Conservation (phyloP, 2,888 invertebrate genomes). For the Rhagium mordax region DNA sequence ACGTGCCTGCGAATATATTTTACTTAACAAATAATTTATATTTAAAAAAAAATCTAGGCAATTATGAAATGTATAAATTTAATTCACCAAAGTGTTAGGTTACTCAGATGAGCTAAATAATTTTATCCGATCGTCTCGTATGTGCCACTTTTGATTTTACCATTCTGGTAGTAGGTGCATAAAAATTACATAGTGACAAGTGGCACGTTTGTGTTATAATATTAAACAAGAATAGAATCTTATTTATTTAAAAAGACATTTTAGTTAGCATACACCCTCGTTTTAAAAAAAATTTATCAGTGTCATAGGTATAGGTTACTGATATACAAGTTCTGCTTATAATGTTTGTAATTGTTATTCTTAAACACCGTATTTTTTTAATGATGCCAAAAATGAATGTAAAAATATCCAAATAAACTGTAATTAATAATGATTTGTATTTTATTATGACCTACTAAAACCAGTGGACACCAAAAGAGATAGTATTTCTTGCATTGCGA, state of each 20-base stretch:
- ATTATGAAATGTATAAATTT: neutral
- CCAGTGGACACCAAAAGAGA: neutral
- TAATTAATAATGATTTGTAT: neutral
- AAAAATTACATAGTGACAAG: neutral
- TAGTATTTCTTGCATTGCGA: too few species aligned
- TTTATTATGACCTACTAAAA: constrained; percentile 9
- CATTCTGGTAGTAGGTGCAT: neutral
- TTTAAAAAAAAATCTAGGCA: neutral
- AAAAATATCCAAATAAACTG: constrained; percentile 10
- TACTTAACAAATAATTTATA: constrained; percentile 28
- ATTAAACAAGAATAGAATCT: neutral
- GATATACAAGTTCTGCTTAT: neutral
- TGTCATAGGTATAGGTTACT: neutral
- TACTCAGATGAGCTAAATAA: neutral
- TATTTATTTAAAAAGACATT: neutral
- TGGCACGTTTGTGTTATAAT: neutral
- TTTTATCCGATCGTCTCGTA: neutral
- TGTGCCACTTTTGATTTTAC: neutral
- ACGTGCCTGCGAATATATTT: constrained; percentile 10
- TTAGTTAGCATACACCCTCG: neutral
- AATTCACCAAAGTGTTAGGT: constrained; percentile 1
- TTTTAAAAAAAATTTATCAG: too few species aligned
- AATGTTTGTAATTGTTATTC: neutral
- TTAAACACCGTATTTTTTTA: constrained; percentile 27
- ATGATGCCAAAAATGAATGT: constrained; percentile 28